Evolutionary conservation across 2,113 vertebrate genomes (phyloP).

Genomic region (Okapia johnstoni): DNA sequence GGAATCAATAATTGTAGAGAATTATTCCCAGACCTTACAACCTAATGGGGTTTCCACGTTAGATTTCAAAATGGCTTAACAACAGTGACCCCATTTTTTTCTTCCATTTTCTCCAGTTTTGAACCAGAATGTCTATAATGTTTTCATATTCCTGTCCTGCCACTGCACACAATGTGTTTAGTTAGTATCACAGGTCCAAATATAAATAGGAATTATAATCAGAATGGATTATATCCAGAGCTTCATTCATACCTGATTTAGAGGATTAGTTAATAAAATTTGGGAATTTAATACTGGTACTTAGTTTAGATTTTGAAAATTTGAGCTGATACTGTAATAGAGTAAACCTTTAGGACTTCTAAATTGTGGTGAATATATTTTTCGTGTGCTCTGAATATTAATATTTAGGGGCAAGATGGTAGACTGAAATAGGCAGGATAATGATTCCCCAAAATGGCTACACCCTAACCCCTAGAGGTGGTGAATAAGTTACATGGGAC

Average conservation of each 20-base stretch:
- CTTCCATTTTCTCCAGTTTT: not conserved
- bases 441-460: not conserved
- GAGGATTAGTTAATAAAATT: not conserved
- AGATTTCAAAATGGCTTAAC: not conserved
- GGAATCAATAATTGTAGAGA: not conserved
- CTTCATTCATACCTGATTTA: not conserved
- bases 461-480: not conserved
- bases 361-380: not conserved
- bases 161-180: not conserved
- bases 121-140: not conserved
- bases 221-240: not conserved
- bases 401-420: not conserved
- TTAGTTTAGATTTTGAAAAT: not conserved
- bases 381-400: not conserved
- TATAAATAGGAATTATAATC: not conserved
- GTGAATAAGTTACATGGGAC: not conserved
- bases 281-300: not conserved
- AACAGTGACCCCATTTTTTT: not conserved
- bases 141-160: not conserved
- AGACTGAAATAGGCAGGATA: not conserved
- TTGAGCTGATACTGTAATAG: not conserved
- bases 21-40: not conserved
- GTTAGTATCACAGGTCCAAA: not conserved
- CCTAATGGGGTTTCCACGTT: not conserved
- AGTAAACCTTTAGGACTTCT: not conserved